Percentiles rank a stretch among this genome's conserved stretches.
Conservation (phyloP, 2,113 vertebrate genomes). For the Henicopernis longicauda region DNA sequence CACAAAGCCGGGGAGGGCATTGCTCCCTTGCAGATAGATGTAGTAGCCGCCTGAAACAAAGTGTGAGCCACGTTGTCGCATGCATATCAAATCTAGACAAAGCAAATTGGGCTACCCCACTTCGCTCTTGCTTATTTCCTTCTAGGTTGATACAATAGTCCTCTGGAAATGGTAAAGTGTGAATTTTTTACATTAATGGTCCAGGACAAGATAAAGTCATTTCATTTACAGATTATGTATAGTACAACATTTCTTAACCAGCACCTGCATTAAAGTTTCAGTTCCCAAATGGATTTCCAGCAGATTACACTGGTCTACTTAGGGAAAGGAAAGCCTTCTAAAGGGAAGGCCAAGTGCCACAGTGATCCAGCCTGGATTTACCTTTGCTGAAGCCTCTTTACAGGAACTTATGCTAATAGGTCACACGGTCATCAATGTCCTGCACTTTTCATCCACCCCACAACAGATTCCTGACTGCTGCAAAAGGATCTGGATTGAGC, state of each 20-base stretch:
- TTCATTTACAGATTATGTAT: not conserved
- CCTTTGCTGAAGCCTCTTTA: not conserved
- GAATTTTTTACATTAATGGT: not conserved
- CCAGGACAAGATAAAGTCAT: not conserved
- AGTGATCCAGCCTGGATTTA: not conserved
- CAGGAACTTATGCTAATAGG: not conserved
- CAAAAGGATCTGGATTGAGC: not conserved
- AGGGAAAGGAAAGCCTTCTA: not conserved
- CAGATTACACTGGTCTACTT: not conserved
- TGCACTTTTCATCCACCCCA: not conserved
- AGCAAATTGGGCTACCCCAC: conserved; percentile 55
- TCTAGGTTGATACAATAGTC: conserved; percentile 80
- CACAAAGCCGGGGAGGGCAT: conserved; percentile 45
- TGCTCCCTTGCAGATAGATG: conserved; percentile 73
- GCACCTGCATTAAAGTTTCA: not conserved
- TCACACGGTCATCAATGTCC: not conserved
- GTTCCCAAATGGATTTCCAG: not conserved
- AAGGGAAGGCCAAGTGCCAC: not conserved
- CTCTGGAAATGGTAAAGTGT: conserved; percentile 40
- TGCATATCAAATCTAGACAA: not conserved
- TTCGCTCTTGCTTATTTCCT: conserved; percentile 27
- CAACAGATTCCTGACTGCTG: not conserved
- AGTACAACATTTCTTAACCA: not conserved
- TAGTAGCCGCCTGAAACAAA: conserved; percentile 76
- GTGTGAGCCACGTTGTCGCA: not conserved